Evolutionary conservation across 2,797 vertebrate species (phyloP), one percentile per base, ranked within the genome.

Genomic region (Clarias fuscus): DNA sequence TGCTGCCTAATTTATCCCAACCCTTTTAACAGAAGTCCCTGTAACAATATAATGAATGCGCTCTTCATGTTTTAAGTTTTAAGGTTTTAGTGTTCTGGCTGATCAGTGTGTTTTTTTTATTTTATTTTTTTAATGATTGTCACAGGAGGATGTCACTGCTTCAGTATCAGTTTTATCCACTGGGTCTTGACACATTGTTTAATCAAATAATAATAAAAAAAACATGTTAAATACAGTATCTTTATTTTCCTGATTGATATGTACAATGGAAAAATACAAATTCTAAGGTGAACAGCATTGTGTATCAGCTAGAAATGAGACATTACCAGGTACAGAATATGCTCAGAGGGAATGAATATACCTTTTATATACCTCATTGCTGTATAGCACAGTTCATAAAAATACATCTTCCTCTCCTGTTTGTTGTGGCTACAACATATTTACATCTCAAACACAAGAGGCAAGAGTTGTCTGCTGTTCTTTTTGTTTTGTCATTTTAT

Each of bases 351-450:
- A 94, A 94, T 94, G 92, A 93, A 93, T 91, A 90, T 92, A 92
- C 90, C 90, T 64, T 67, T 80, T 92, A 71, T 83, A 80, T 89
- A 83, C 77, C 85, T 86, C 90, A 87, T 88, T 58, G 40, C 86
- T 91, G 88, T 87, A 88, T 89, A 88, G 91, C 91, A 91, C 91
- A 90, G 77, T 87, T 91, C 92, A 94, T 92, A 95, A 95, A 95
- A 95, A 95, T 94, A 95, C 90, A 92, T 92, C 89, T 91, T 85
- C 70, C 90, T 85, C 71, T 72, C 86, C 71, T 92, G 56, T 89
- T 86, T 86, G 85, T 88, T 87, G 88, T 92, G 89, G 92, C 65
- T 86, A 91, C 58, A 89, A 90, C 86, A 75, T 94, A 94, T 94
- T 91, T 94, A 94, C 94, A 94, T 30, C 88, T 90, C 88, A 71